Base-by-base conservation (phyloP, 2,888 invertebrate genomes). In the Lottia scabra region DNA sequence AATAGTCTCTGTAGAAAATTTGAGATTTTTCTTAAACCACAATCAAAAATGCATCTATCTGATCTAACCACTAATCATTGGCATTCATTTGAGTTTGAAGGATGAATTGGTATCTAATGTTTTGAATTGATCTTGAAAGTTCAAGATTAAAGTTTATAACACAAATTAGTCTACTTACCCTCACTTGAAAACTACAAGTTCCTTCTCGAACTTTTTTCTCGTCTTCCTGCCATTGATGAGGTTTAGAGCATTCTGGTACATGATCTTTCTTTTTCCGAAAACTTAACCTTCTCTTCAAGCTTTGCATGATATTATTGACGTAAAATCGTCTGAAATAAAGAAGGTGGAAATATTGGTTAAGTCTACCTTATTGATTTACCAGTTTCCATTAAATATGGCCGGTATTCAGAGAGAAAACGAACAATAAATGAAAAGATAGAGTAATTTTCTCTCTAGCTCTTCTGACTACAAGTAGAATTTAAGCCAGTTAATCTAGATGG, bases 151-250 rank as follows among this genome's bases (percentile, higher is more conserved):
- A 38, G 38, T 38, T 38, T 38, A 38, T 38, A 38, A 38, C 8
- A 38, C 38, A 8, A 8, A 6, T 38, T 38, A 38, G 30, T 56
- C 30, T n/a, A 80, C 87, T 83, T 84, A 93, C 94, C 91, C 99
- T 98, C 83, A 99, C 99, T 81, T 95, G 94, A 92, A 99, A 99
- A 87, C 95, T 95, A 92, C 99, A 99, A 16, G 97, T 97, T 78
- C 98, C 98, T 71, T 95, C 95, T 65, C 98, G 92, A 38, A 99
- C 99, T 68, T 97, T 96, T 71, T 95, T 94, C 90, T 99, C 99
- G 91, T 99, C 99, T 62, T 97, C 95, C 90, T 97, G 97, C 98
- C 98, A 99, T 89, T 97, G 97, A 90, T 98, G 98, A 45, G 98
- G 98, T 89, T 97, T 97, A 75, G 96, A 96, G 78, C 96, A 95